Evolutionary conservation across 2,888 invertebrate genomes (phyloP), one percentile per base, ranked within the genome.

Genomic region (Octonoba sinensis): DNA sequence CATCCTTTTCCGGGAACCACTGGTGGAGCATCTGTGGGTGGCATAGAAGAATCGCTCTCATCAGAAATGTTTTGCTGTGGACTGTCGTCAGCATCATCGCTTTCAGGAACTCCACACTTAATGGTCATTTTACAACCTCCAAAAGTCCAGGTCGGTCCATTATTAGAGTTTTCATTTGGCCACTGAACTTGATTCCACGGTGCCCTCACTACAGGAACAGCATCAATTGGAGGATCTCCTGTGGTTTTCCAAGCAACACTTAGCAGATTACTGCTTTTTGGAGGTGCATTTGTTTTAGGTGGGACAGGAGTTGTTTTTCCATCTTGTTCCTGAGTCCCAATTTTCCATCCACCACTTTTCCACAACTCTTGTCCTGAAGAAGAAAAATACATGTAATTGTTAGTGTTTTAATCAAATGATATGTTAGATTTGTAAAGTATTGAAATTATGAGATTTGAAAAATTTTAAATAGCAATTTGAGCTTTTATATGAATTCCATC

Each of bases 41-140:
- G 46, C 4, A 54, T 16, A 13, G 67, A 46, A 47, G 73, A 15
- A 20, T 67, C 67, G 8, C 36, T 36, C 11, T 79, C 66, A 13
- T 70, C 70, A 15, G 73, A 22, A 6, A 56, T 73, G 12, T 20
- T 69, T 72, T 51, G 57, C 22, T 56, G 22, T 8, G 15, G 47
- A 4, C 60, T 60, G 15, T 81, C 73, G 27, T 79, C 79, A 27
- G 18, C 62, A 2, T 13, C 18, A 54, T 69, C 64, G n/a, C 51
- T 59, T 51, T 66, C 67, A 8, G 36, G 56, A 16, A 73, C 67
- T 20, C 79, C 73, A 49, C 79, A 81, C 69, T 81, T 73, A 4
- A 81, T 54, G 2, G 66, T 44, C 46, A 79, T 27, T 69, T 81
- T 81, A n/a, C 79, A 81, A 1, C 79, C 79, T 49, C 56, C 54